A percentile compares a stretch with the other conserved stretches of the same genome.
Evolutionary conservation across 2,888 invertebrate species (phyloP).

Genomic region (Linnaemya vulpina): DNA sequence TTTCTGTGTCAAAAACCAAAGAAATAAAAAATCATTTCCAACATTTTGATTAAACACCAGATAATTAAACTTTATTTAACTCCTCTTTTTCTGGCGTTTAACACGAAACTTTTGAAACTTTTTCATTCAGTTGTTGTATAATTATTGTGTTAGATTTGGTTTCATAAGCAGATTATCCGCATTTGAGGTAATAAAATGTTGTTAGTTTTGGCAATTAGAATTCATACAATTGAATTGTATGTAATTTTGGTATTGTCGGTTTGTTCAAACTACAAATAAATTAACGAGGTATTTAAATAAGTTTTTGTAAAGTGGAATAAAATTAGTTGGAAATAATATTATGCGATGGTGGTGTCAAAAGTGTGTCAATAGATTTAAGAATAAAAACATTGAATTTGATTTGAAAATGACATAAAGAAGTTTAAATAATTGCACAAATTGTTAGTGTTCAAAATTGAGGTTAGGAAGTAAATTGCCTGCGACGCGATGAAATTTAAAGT

Average conservation of each 20-base stretch:
- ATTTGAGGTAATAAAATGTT: constrained; percentile 36
- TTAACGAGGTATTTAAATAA: neutral
- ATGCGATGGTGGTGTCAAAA: neutral
- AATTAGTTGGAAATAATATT: neutral
- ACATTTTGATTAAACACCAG: constrained; percentile 43
- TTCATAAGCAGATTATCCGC: constrained; percentile 22
- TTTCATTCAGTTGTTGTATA: constrained; percentile 36
- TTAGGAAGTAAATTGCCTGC: too few relatives aligned
- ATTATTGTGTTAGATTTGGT: constrained; percentile 28
- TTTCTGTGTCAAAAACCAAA: neutral
- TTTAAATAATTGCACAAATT: neutral
- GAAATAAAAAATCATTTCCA: constrained; percentile 15
- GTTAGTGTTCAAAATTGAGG: neutral
- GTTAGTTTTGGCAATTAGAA: constrained; percentile 12
- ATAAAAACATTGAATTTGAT: too few relatives aligned
- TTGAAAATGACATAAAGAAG: too few relatives aligned
- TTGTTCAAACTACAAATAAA: neutral
- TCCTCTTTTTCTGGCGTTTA: neutral
- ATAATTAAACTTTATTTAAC: constrained; percentile 34
- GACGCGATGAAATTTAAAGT: too few relatives aligned
- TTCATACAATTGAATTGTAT: constrained; percentile 11
- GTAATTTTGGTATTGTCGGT: neutral
- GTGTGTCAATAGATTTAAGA: too few relatives aligned
- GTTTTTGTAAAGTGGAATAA: neutral
- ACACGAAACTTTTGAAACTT: constrained; percentile 42